These are phyloP conservation scores for Platycheirus rosarum DNA, from an alignment of 2,888 invertebrate genomes.

Conservation along the genomic window DNA sequence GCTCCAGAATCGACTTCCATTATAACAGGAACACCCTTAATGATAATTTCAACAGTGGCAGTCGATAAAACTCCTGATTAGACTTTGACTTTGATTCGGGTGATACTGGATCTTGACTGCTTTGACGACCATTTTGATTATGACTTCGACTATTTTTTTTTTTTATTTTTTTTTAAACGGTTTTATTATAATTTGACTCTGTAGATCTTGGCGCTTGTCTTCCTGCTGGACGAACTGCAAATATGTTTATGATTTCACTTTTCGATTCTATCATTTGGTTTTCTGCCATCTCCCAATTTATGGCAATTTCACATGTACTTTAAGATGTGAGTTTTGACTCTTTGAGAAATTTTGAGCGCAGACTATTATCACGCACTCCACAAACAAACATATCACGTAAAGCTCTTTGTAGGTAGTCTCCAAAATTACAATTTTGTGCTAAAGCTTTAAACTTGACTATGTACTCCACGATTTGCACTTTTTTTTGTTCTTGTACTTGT, in stretches of 20 bases:
- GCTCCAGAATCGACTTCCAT: conserved; percentile 61
- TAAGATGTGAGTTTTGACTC: no score
- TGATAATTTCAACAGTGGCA: conserved; percentile 14
- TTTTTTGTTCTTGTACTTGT: no score
- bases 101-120: not conserved
- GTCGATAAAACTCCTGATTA: conserved; percentile 22
- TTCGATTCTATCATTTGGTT: conserved; percentile 10
- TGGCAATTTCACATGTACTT: conserved; percentile 4
- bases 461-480: no score
- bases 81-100: not conserved
- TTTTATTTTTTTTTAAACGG: conserved; percentile 4
- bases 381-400: conserved; percentile 26
- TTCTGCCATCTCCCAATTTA: conserved; percentile 26
- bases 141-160: not conserved
- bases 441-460: no score
- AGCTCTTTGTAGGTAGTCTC: conserved; percentile 14
- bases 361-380: not conserved
- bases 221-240: conserved; percentile 6
- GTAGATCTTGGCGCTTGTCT: not conserved
- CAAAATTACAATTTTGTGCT: conserved; percentile 40
- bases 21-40: conserved; percentile 30
- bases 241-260: conserved; percentile 18
- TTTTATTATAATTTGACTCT: conserved; percentile 15
- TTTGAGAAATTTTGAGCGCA: no score
- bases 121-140: not conserved